Evolutionary conservation across 2,888 invertebrate genomes (phyloP), one percentile per base, ranked within the genome.

Genomic region (Sesia apiformis): DNA sequence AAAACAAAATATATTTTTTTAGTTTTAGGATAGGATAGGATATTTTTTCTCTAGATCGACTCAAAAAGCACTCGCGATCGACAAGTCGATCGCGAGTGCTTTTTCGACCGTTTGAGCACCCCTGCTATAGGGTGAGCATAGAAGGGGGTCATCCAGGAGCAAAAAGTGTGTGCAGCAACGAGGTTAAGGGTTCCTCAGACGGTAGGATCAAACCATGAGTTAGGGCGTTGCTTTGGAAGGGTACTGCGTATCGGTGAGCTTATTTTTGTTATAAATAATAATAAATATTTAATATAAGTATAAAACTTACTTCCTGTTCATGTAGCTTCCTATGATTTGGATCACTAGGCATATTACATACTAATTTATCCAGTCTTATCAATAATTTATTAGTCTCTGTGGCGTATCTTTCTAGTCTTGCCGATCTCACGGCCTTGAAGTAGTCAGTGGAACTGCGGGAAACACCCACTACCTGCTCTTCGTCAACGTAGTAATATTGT

Each of bases 301-400:
- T 6, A 50, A 23, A 46, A 75, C 81, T 81, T 66, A 93, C 91
- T 70, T 92, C 91, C 71, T 93, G 93, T 73, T 94, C 94, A 77
- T 93, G 91, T 70, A 94, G 93, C 84, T 95, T 95, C 61, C 95
- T 90, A 70, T 93, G 93, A 53, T 92, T 90, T 7, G 93, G 92
- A 67, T 94, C 94, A 61, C 85, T 80, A 4, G 97, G 96, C 81
- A 95, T 92, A 74, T 96, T 94, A 64, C 93, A 92, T 42, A 98
- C 91, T 57, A 99, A 90, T 77, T 97, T 96, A 81, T 98, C 97
- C 64, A 99, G 88, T 63, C 99, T 91, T 74, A 99, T 98, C 53
- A 99, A 92, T 55, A 99, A 85, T 81, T 97, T 98, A 79, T 99
- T 99, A 1, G 98, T 98, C 86, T 98, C 97, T 5, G 96, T 94